Evolutionary conservation across 2,797 vertebrate genomes (phyloP).

Genomic region (Rhabdophis nuchalis): DNA sequence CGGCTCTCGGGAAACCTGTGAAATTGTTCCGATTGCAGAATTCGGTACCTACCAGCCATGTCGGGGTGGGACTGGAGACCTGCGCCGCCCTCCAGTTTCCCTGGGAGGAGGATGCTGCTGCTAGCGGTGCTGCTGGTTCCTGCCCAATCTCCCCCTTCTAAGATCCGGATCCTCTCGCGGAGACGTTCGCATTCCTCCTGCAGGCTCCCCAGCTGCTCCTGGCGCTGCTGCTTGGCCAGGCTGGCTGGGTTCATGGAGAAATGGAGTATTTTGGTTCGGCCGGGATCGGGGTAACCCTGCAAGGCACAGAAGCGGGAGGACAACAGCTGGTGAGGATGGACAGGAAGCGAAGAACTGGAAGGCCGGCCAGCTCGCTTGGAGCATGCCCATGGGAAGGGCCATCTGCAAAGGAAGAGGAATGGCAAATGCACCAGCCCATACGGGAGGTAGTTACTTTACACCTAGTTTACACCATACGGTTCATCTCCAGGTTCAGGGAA

Average conservation of each 20-base stretch:
- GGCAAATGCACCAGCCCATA: neutral
- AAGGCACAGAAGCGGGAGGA: neutral
- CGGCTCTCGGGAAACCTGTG: neutral
- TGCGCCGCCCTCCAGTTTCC: slow-evolving; percentile 63
- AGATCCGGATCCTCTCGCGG: slow-evolving; percentile 73
- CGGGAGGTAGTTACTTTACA: neutral
- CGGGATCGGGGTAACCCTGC: slow-evolving; percentile 88
- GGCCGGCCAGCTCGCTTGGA: neutral
- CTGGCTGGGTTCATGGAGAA: slow-evolving; percentile 84
- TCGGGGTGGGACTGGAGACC: slow-evolving; percentile 81
- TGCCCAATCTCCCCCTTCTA: slow-evolving; percentile 70
- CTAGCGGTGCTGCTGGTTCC: neutral
- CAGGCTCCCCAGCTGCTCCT: slow-evolving; percentile 78
- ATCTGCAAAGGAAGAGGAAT: neutral
- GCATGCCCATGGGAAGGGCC: accelerated
- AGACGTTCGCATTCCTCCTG: slow-evolving; percentile 82
- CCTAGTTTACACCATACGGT: neutral
- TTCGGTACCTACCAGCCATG: slow-evolving; percentile 77
- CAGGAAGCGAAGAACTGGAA: neutral
- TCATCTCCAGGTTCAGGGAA: neutral
- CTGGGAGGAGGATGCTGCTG: slow-evolving; percentile 42
- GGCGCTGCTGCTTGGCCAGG: slow-evolving; percentile 80
- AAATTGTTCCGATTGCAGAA: accelerated
- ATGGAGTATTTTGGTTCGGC: slow-evolving; percentile 86
- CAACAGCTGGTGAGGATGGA: neutral